Evolutionary conservation across 2,888 invertebrate genomes (phyloP).

Genomic region (Pseudococcus jackbeardsleyi): DNA sequence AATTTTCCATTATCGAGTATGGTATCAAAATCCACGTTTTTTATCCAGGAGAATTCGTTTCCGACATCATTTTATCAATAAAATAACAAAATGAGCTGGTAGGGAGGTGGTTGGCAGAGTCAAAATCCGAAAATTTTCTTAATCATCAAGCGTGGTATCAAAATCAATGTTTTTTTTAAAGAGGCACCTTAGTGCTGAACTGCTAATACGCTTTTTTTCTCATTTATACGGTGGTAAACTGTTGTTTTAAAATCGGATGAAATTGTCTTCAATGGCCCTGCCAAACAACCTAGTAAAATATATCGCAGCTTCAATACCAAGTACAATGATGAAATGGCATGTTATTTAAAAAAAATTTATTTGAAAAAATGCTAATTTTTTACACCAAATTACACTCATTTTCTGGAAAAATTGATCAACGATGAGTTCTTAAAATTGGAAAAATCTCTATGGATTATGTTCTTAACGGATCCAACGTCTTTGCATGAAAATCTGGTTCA

Average conservation of each 20-base stretch:
- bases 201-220: background rate
- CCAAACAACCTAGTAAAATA: slow-evolving; percentile 31
- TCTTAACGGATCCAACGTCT: background rate
- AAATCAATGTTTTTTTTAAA: too few species aligned
- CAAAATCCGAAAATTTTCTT: too few species aligned
- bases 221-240: background rate
- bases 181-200: too few species aligned
- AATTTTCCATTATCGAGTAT: too few species aligned
- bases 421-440: slow-evolving; percentile 27
- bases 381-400: background rate
- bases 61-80: too few species aligned
- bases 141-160: too few species aligned
- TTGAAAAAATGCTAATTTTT: background rate
- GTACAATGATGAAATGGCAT: background rate
- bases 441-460: slow-evolving; percentile 31
- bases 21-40: too few species aligned
- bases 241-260: background rate
- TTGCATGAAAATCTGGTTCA: background rate
- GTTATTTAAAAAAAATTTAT: background rate
- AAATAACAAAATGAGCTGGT: too few species aligned
- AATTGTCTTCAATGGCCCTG: slow-evolving; percentile 36
- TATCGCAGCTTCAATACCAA: slow-evolving; percentile 32
- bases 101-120: too few species aligned
- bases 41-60: too few species aligned
- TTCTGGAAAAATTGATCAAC: slow-evolving; percentile 3